Evolutionary conservation across 2,113 vertebrate genomes (phyloP).

Genomic region (Actinemys pallida): DNA sequence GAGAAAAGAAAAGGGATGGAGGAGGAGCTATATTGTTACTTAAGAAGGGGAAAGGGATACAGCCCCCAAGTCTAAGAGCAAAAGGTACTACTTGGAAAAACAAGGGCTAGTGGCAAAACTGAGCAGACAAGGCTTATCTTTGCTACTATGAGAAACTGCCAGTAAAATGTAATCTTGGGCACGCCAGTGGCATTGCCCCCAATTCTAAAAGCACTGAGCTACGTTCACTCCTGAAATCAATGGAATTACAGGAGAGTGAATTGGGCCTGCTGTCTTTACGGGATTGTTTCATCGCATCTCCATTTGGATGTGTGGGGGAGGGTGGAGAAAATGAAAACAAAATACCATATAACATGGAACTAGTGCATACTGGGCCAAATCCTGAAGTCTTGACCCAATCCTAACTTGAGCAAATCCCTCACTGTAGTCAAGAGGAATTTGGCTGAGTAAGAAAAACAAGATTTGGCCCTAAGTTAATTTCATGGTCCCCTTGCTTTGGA

Average conservation of each 20-base stretch:
- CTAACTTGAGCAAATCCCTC: conserved; percentile 2
- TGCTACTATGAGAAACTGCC: neutral
- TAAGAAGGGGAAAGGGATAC: neutral
- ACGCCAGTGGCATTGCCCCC: neutral
- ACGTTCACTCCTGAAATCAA: neutral
- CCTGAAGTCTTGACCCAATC: neutral
- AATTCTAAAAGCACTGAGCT: neutral
- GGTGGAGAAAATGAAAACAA: neutral
- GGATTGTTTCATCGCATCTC: neutral
- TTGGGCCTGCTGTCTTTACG: neutral
- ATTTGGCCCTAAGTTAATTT: conserved; percentile 54
- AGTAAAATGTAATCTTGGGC: neutral
- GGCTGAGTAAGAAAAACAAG: conserved; percentile 2
- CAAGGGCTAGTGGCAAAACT: neutral
- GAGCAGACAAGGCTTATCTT: neutral
- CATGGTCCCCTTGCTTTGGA: conserved; percentile 41
- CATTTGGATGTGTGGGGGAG: neutral
- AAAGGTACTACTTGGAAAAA: neutral
- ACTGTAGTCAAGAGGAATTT: conserved; percentile 15
- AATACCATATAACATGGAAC: neutral
- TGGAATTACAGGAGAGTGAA: neutral
- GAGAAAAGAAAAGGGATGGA: neutral
- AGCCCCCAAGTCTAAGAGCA: neutral
- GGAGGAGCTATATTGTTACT: neutral
- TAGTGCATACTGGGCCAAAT: neutral